These are phyloP conservation scores for Drosophila emarginata DNA, from an alignment of 2,888 invertebrate species.

Conservation along the genomic window DNA sequence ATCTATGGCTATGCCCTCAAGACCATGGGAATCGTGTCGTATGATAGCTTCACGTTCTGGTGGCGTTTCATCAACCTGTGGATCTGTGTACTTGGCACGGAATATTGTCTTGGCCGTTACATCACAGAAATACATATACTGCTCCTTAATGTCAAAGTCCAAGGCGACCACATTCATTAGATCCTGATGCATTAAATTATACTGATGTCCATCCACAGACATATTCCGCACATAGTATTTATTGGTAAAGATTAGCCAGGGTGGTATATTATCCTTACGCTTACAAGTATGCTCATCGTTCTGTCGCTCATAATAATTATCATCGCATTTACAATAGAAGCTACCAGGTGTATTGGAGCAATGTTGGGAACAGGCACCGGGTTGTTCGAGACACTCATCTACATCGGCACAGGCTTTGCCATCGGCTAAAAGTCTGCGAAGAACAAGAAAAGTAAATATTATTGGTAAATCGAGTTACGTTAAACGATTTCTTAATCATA, in stretches of 20 bases:
- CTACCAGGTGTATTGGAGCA: slow-evolving; percentile 98
- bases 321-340: slow-evolving; percentile 97
- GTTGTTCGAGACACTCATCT: slow-evolving; percentile 94
- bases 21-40: slow-evolving; percentile 95
- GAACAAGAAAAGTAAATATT: background rate
- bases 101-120: slow-evolving; percentile 97
- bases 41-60: slow-evolving; percentile 91
- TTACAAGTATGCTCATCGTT: slow-evolving; percentile 95
- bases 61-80: slow-evolving; percentile 84
- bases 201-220: slow-evolving; percentile 92
- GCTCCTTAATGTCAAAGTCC: slow-evolving; percentile 93
- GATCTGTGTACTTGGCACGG: slow-evolving; percentile 86
- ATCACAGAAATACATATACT: slow-evolving; percentile 97
- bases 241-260: slow-evolving; percentile 97
- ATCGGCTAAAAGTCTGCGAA: slow-evolving; percentile 87
- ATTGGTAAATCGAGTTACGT: too few species aligned
- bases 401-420: slow-evolving; percentile 96
- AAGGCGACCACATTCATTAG: slow-evolving; percentile 98
- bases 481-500: too few species aligned
- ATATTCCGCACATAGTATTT: slow-evolving; percentile 98
- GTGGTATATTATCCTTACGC: slow-evolving; percentile 89
- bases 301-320: slow-evolving; percentile 93
- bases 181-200: slow-evolving; percentile 95
- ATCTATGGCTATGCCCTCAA: slow-evolving; percentile 98
- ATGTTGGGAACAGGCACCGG: slow-evolving; percentile 95